Base-by-base conservation (phyloP, 1,140 invertebrate genomes). In the Eumeta japonica region DNA sequence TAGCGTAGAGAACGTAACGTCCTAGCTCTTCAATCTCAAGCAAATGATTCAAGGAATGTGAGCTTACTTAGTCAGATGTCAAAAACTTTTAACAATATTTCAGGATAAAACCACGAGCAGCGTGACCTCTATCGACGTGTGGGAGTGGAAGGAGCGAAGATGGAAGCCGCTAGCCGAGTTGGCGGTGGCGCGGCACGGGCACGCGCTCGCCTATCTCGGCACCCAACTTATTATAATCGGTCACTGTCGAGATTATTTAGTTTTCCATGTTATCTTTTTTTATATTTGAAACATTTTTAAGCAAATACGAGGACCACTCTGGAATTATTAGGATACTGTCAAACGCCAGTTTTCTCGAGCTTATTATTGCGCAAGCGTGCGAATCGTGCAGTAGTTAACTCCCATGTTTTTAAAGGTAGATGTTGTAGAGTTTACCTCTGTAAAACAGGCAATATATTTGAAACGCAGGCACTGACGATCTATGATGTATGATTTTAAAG, bases 121-220 rank as follows among this genome's bases (percentile, higher is more conserved):
- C 45, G 64, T 81, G 3, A 62, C 65, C n/a, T 64, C 59, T 13
- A 74, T 84, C 16, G 81, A 83, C 49, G 53, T 76, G 14, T 83
- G 79, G 80, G 73, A 82, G 53, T 66, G 62, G 46, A 68, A 73
- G 17, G 56, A 55, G 4, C 61, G 65, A 16, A 45, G 59, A 28
- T 83, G 82, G 81, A 71, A 67, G 29, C 58, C 57, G 27, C 65
- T 77, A 14, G 72, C 77, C 0, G 76, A 81, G 50, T 76, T 84
- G 72, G 71, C 72, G 10, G 80, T 79, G 41, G 74, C 81, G 2
- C 61, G 82, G 35, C 81, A 83, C 46, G 81, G 80, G n/a, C 81
- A 84, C 44, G 71, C 79, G 2, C 65, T 78, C 0, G 77, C 77
- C 3, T 80, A 80, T 40, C 68, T 83, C 19, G 81, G 81, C 58